Percentiles rank a stretch among this genome's conserved stretches.
Conservation (phyloP, 2,113 vertebrate species). For the Pachyramphus minor region DNA sequence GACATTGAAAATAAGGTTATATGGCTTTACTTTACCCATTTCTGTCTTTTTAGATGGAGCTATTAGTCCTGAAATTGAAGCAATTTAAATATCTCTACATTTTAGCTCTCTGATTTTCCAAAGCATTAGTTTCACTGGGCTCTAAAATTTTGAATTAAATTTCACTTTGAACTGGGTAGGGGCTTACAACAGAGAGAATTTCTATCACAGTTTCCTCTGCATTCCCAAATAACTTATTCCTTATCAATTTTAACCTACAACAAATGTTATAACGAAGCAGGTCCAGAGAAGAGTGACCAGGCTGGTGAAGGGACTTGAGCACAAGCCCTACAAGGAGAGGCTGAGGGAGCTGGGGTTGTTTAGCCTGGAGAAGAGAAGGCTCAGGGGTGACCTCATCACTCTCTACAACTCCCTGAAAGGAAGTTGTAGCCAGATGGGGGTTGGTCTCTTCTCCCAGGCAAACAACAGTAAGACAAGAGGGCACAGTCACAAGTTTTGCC, state of each 20-base stretch:
- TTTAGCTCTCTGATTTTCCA: constrained; percentile 1
- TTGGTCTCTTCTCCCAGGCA: too few species aligned
- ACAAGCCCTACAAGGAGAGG: too few species aligned
- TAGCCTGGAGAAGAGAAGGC: too few species aligned
- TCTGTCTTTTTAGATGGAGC: not conserved
- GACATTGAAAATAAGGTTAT: not conserved
- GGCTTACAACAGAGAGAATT: not conserved
- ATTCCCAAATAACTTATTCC: not conserved
- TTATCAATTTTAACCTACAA: not conserved
- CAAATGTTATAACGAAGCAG: not conserved
- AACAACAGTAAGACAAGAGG: too few species aligned
- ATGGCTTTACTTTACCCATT: not conserved
- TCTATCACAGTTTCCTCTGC: not conserved
- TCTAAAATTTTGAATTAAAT: constrained; percentile 1
- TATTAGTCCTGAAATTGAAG: not conserved
- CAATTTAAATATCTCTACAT: not conserved
- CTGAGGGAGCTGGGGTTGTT: too few species aligned
- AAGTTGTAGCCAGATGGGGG: too few species aligned
- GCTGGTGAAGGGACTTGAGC: too few species aligned
- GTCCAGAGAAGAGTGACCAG: too few species aligned
- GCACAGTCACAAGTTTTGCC: too few species aligned
- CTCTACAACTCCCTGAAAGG: too few species aligned
- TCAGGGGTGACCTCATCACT: too few species aligned
- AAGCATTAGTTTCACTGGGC: not conserved
- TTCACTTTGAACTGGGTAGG: not conserved